Evolutionary conservation across 2,113 vertebrate species (phyloP).

Genomic region (Laticauda colubrina): DNA sequence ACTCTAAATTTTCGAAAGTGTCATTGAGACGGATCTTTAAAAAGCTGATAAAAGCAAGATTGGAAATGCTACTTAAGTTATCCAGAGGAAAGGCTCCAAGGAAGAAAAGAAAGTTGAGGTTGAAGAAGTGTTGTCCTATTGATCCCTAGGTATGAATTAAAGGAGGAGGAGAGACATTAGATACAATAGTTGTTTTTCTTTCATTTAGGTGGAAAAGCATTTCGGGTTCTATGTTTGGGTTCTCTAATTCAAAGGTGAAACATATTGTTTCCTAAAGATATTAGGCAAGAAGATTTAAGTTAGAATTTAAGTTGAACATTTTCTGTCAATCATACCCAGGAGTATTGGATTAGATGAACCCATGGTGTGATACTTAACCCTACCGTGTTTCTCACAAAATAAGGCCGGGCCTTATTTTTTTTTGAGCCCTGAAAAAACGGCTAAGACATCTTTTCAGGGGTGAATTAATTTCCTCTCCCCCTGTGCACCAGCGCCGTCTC

Average conservation of each 20-base stretch:
- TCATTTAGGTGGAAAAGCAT: neutral
- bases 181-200: too few species aligned
- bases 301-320: neutral
- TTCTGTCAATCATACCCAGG: neutral
- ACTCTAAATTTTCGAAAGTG: constrained; percentile 22
- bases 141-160: neutral
- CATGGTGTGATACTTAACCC: neutral
- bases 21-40: constrained; percentile 17
- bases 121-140: neutral
- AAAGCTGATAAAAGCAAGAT: constrained; percentile 15
- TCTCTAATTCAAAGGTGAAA: neutral
- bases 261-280: neutral
- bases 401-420: too few species aligned
- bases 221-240: too few species aligned
- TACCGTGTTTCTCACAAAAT: too few species aligned
- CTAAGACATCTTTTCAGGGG: too few species aligned
- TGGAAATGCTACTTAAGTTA: neutral
- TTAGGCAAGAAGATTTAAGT: neutral
- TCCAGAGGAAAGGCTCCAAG: neutral
- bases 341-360: neutral
- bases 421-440: too few species aligned
- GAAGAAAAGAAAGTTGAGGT: neutral
- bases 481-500: too few species aligned
- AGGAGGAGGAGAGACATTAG: neutral
- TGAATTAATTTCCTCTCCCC: too few species aligned